Conservation (phyloP, 2,888 invertebrate species). For the Idaea aversata region DNA sequence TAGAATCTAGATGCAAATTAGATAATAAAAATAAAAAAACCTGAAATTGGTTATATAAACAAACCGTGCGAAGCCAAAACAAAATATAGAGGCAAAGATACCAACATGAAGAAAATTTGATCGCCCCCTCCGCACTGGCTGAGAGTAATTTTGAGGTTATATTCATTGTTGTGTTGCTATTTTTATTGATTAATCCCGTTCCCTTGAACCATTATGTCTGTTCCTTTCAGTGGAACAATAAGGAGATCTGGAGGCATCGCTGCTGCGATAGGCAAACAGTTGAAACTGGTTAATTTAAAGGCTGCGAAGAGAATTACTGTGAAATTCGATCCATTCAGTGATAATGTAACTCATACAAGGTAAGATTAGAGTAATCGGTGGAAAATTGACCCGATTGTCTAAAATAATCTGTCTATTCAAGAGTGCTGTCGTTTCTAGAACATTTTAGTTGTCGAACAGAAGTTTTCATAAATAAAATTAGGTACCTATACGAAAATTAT, state of each 20-base stretch:
- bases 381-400: not conserved
- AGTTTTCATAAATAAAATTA: no score
- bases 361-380: conserved; percentile 42
- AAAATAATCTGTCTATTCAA: not conserved
- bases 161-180: conserved; percentile 18
- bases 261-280: conserved; percentile 87
- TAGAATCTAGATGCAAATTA: no score
- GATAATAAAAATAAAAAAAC: not conserved
- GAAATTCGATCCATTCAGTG: conserved; percentile 91
- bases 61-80: not conserved
- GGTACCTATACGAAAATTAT: no score
- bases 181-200: conserved; percentile 36
- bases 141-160: conserved; percentile 8
- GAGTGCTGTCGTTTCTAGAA: not conserved
- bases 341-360: conserved; percentile 84
- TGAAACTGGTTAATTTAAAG: conserved; percentile 86
- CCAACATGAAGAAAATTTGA: not conserved
- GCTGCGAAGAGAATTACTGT: conserved; percentile 88
- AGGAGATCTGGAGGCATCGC: conserved; percentile 84
- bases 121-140: not conserved
- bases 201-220: conserved; percentile 82
- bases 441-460: not conserved
- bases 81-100: not conserved
- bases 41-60: not conserved
- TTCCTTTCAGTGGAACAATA: conserved; percentile 85